Conservation (phyloP, 1,140 invertebrate genomes). For the Pollicipes pollicipes region DNA sequence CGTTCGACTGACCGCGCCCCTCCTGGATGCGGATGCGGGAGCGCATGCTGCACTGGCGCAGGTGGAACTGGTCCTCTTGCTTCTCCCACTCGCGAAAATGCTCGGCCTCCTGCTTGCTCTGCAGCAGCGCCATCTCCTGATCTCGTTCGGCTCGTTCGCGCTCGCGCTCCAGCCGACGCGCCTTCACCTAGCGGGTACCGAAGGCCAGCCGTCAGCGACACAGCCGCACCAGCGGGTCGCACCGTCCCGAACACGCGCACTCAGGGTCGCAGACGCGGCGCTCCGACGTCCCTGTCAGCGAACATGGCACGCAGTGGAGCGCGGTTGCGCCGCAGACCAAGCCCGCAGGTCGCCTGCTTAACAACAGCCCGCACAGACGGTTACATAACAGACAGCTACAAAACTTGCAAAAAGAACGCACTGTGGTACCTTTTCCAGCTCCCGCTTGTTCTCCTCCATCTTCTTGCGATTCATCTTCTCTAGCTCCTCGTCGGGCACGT, state of each 20-base stretch:
- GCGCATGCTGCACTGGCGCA: slow-evolving; percentile 62
- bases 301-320: no score
- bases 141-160: slow-evolving; percentile 71
- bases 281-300: no score
- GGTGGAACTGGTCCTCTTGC: slow-evolving; percentile 84
- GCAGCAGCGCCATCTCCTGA: slow-evolving; percentile 67
- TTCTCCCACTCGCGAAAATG: slow-evolving; percentile 87
- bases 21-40: slow-evolving; percentile 91
- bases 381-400: no score
- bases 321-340: no score
- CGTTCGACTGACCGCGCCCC: slow-evolving; percentile 44
- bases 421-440: slow-evolving; percentile 70
- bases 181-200: slow-evolving; percentile 60
- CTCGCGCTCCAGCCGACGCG: slow-evolving; percentile 71
- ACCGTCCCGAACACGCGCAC: no score
- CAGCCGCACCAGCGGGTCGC: slow-evolving; percentile 12
- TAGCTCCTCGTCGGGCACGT: slow-evolving; percentile 59
- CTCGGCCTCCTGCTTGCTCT: slow-evolving; percentile 81
- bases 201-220: slow-evolving; percentile 4
- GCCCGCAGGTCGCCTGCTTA: no score
- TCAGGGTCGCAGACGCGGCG: no score
- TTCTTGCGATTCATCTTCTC: slow-evolving; percentile 68
- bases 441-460: slow-evolving; percentile 73
- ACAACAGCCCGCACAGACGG: no score
- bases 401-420: no score